Evolutionary conservation across 1,140 invertebrate genomes (phyloP), one percentile per base, ranked within the genome.

Genomic region (Probaryconus sp.): DNA sequence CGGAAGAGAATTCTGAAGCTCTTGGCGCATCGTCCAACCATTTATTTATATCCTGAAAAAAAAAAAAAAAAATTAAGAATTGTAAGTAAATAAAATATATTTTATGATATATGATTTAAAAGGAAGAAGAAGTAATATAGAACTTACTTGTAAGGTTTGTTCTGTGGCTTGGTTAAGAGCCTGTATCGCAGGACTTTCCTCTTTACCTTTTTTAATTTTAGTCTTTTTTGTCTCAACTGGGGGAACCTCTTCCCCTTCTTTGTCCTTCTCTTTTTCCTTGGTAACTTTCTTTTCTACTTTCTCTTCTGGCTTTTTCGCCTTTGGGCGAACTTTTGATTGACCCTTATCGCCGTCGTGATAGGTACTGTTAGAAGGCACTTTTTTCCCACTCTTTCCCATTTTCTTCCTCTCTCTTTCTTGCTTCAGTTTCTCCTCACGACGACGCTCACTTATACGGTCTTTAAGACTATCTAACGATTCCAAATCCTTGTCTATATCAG

Each of bases 21-120:
- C 91, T 91, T 0, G 94, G 94, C 2, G 94, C 92, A 72, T 95
- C 94, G 80, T 95, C 94, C 33, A 96, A 84, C 94, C 94, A 95
- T 79, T 95, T 94, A 78, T 94, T 95, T 14, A 96, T 95, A 81
- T 96, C 94, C 90, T 91, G 13, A 60, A 77, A 33, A 43, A 35
- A 40, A 55, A 9, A 56, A 37, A 42, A 61, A 63, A 43, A 42
- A 18, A 9, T 42, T 10, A 30, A 40, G 28, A 55, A 7, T 17
- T 28, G 18, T 38, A 43, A 14, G 21, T 2, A 47, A 40, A 63
- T 26, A 53, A 17, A 50, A 42, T 31, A 3, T 30, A 17, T 3
- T 20, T 35, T 24, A 9, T 21, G n/a, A n/a, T 37, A 13, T 51
- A n/a, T 64, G 17, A 20, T 11, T 45, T 33, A 0, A 37, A 37